Conservation (phyloP, 2,888 invertebrate genomes). For the Frankliniella intonsa region DNA sequence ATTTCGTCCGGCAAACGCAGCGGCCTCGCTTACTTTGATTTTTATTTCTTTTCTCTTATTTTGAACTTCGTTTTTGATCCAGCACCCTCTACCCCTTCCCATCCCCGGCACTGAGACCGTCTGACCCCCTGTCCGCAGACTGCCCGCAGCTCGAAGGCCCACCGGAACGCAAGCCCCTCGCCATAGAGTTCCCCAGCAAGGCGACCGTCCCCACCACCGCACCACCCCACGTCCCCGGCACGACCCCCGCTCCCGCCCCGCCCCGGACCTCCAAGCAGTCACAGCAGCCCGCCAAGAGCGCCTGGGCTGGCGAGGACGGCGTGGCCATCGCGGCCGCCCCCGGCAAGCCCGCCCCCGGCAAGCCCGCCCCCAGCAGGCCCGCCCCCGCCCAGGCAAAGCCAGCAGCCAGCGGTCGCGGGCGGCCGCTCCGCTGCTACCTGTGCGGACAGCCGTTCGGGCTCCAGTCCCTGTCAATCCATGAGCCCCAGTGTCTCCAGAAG, state of each 20-base stretch:
- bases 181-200: slow-evolving; percentile 10
- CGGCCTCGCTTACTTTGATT: not conserved
- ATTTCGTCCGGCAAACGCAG: not conserved
- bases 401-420: slow-evolving; percentile 35
- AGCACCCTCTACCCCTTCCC: not conserved
- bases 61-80: not conserved
- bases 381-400: slow-evolving; percentile 25
- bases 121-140: slow-evolving; percentile 3
- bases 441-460: slow-evolving; percentile 62
- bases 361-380: slow-evolving; percentile 21
- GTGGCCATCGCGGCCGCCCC: not conserved
- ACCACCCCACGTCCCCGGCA: not conserved
- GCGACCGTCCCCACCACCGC: not conserved
- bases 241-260: not conserved
- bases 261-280: not conserved
- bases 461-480: slow-evolving; percentile 58
- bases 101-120: not conserved
- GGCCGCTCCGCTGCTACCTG: slow-evolving; percentile 55
- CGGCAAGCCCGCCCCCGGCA: not conserved
- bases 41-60: not conserved
- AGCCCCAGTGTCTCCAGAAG: slow-evolving; percentile 61
- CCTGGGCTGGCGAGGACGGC: slow-evolving; percentile 9
- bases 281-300: not conserved
- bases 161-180: not conserved
- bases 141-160: slow-evolving; percentile 11